Conservation (phyloP, 2,888 invertebrate genomes). For the Fabriciana adippe region DNA sequence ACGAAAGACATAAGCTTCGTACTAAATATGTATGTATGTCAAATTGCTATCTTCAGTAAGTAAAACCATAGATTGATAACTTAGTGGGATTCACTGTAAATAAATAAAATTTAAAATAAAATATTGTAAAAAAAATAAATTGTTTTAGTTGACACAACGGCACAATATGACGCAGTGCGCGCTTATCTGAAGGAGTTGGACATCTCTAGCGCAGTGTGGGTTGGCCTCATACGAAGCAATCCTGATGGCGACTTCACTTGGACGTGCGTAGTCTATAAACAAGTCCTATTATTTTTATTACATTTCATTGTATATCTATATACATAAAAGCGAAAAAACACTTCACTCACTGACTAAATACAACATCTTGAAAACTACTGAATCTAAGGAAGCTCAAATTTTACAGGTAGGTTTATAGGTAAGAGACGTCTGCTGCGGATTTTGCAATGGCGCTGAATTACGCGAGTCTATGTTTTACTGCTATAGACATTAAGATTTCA, state of each 20-base stretch:
- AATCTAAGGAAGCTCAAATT: no score
- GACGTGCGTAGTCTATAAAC: conserved; percentile 85
- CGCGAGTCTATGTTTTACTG: no score
- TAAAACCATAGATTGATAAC: background rate
- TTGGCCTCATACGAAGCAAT: conserved; percentile 87
- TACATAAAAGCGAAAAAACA: no score
- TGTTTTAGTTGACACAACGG: conserved; percentile 86
- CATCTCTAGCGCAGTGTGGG: conserved; percentile 89
- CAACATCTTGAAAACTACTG: no score
- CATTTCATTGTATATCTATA: no score
- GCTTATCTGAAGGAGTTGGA: conserved; percentile 90
- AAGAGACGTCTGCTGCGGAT: no score
- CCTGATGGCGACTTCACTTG: conserved; percentile 88
- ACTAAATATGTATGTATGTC: no score
- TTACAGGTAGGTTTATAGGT: no score
- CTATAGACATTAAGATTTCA: no score
- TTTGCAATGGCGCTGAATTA: no score
- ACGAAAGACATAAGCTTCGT: no score
- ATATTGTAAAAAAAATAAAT: background rate
- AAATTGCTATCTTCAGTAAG: background rate
- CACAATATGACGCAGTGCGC: conserved; percentile 89
- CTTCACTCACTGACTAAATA: no score
- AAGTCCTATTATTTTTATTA: background rate
- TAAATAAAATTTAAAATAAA: background rate
- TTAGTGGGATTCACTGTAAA: background rate